Conservation (phyloP, 2,113 vertebrate genomes). For the Nymphicus hollandicus region DNA sequence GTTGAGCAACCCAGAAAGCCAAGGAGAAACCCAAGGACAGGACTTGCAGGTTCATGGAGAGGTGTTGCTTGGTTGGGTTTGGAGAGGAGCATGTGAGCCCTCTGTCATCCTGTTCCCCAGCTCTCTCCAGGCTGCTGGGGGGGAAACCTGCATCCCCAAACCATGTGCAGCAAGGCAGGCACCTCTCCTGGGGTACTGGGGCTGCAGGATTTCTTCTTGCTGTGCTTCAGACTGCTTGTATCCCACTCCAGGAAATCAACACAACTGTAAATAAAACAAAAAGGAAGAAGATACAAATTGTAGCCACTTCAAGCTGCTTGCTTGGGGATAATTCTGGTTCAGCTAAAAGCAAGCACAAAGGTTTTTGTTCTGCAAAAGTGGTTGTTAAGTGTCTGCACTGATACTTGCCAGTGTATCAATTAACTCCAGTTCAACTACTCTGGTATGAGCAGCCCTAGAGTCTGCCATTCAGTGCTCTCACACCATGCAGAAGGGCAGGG, state of each 20-base stretch:
- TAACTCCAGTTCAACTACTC: background rate
- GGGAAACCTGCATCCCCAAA: background rate
- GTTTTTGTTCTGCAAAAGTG: background rate
- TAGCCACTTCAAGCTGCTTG: background rate
- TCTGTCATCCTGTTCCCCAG: rapidly evolving
- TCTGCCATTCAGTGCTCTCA: background rate
- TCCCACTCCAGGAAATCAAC: background rate
- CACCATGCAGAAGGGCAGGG: background rate
- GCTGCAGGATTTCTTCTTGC: background rate
- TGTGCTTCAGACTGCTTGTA: background rate
- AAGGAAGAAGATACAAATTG: background rate
- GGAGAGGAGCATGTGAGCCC: background rate
- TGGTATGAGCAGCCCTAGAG: background rate
- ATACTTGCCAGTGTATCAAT: background rate
- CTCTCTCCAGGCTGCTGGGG: background rate
- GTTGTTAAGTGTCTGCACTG: background rate
- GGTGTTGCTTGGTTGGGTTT: background rate
- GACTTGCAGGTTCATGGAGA: background rate
- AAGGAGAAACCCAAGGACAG: background rate
- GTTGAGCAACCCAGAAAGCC: background rate
- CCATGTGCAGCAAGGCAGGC: background rate
- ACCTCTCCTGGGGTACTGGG: background rate
- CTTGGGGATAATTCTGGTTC: background rate
- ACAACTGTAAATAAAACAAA: background rate
- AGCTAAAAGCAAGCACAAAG: background rate